A percentile compares a stretch with the other conserved stretches of the same genome.
phyloP scores from a whole-genome alignment of 2,113 vertebrate genomes.

The Oryzias curvinotus region DNA sequence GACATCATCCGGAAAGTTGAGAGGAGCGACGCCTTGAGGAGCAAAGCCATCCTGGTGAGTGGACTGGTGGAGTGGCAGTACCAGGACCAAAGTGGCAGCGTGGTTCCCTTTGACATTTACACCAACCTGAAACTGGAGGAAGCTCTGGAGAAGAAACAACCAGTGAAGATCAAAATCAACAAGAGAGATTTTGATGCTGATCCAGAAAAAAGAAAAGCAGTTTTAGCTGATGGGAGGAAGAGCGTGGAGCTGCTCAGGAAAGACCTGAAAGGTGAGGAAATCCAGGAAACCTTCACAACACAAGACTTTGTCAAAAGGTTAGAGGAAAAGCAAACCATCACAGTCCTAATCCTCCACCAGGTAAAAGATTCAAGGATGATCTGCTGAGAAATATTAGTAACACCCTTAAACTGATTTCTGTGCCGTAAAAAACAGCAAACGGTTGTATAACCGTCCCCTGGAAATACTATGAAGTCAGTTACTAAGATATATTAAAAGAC shows the following conservation, averaged over 20 bases:
- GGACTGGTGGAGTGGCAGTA: conserved; percentile 82
- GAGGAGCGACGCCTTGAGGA: conserved; percentile 49
- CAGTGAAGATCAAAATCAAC: conserved; percentile 61
- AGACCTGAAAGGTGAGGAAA: conserved; percentile 54
- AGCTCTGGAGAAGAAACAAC: conserved; percentile 52
- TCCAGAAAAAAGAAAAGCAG: neutral
- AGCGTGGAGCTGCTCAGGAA: conserved; percentile 51
- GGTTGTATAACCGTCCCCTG: no score
- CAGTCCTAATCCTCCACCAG: no score
- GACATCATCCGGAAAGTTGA: conserved; percentile 75
- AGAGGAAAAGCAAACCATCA: no score
- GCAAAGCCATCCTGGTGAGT: conserved; percentile 65
- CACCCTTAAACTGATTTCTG: no score
- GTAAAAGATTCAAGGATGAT: no score
- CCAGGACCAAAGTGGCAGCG: rapidly evolving
- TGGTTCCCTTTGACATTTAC: conserved; percentile 69
- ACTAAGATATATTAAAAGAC: no score
- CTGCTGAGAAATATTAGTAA: no score
- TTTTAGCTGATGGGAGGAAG: neutral
- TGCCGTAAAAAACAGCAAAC: no score
- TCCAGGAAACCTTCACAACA: no score
- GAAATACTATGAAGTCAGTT: no score
- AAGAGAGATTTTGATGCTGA: conserved; percentile 47
- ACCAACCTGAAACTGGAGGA: conserved; percentile 81
- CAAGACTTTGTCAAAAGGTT: no score